Evolutionary conservation across 2,797 vertebrate species (phyloP).

Genomic region (Denticeps clupeoides): DNA sequence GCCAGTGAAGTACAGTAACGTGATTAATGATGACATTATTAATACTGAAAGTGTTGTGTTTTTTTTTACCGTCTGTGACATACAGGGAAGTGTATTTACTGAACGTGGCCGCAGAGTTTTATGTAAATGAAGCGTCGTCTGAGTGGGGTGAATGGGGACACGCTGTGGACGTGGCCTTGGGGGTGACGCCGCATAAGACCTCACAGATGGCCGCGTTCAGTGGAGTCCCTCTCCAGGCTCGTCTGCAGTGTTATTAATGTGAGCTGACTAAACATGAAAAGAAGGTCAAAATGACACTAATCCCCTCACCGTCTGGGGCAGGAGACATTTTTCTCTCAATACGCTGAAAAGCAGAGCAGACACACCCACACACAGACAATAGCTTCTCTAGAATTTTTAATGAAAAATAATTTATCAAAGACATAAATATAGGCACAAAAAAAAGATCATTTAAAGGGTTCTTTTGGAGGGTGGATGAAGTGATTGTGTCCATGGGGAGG

Average conservation of each 20-base stretch:
- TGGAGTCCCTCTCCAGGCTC: neutral
- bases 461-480: slow-evolving; percentile 10
- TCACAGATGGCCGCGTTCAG: slow-evolving; percentile 10
- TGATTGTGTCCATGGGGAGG: slow-evolving; percentile 5
- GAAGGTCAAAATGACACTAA: neutral
- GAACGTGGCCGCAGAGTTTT: too few relatives aligned
- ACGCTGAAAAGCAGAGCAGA: too few relatives aligned
- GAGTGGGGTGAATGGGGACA: too few relatives aligned
- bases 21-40: neutral
- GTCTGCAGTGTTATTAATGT: slow-evolving; percentile 9
- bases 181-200: neutral
- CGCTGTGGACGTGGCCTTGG: neutral
- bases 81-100: too few relatives aligned
- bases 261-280: slow-evolving; percentile 8
- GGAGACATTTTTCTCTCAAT: neutral
- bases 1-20: neutral
- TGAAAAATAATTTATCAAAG: slow-evolving; percentile 16
- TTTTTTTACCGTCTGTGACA: neutral
- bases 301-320: neutral
- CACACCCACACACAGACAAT: neutral
- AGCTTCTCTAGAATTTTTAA: slow-evolving; percentile 9
- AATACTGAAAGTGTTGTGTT: too few relatives aligned
- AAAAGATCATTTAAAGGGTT: slow-evolving; percentile 30
- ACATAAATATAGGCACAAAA: slow-evolving; percentile 35
- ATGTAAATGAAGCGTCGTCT: too few relatives aligned